Percentiles rank a stretch among this genome's conserved stretches.
phyloP scores from a whole-genome alignment of 2,888 invertebrate genomes.

The Notodonta ziczac region DNA sequence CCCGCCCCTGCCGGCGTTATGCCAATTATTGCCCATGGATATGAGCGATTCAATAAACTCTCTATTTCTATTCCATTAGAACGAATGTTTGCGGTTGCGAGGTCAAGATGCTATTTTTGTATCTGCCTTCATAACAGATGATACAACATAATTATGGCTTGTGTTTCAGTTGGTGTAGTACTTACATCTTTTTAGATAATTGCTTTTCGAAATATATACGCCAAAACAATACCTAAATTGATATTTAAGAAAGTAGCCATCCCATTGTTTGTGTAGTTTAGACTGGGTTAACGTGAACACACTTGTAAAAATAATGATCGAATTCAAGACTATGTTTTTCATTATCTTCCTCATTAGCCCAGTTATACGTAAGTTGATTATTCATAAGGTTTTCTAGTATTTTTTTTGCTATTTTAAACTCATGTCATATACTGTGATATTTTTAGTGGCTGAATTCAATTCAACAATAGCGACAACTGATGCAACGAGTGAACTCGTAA shows the following conservation, averaged over 20 bases:
- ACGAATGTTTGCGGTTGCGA: constrained; percentile 17
- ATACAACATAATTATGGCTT: not conserved
- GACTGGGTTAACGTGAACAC: no score
- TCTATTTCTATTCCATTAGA: constrained; percentile 12
- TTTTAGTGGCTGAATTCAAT: not conserved
- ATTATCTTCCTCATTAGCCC: not conserved
- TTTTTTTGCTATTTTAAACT: no score
- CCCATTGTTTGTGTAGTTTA: no score
- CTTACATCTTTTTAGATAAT: not conserved
- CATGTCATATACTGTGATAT: no score
- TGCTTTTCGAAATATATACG: no score
- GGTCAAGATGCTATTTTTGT: constrained; percentile 35
- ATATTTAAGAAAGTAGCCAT: no score
- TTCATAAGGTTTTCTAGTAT: no score
- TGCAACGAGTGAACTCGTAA: not conserved
- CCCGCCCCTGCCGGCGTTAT: no score
- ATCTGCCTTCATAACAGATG: constrained; percentile 8
- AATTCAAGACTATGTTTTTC: not conserved
- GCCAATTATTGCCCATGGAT: not conserved
- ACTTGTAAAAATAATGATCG: not conserved
- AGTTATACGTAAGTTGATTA: not conserved
- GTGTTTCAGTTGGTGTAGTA: not conserved
- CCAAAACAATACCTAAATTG: no score
- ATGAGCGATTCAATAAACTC: not conserved
- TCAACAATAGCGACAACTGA: not conserved